Evolutionary conservation across 2,797 vertebrate genomes (phyloP), one percentile per base, ranked within the genome.

Genomic region (Limnodromus scolopaceus): DNA sequence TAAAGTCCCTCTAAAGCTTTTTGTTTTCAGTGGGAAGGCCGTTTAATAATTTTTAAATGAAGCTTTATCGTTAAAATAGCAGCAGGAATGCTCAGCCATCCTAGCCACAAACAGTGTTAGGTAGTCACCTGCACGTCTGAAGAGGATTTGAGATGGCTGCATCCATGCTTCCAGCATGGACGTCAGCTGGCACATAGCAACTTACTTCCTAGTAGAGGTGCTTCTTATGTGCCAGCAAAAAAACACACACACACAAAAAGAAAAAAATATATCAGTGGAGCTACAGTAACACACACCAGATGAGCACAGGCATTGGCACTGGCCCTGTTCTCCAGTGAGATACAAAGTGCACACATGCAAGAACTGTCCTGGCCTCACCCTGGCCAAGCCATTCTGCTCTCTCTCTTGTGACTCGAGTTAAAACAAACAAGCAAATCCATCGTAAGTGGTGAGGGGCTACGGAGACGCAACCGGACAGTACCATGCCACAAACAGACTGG

Each of bases 11-110:
- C 64, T 76, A 54, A 83, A 64, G 41, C 54, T 78, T 72, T 81
- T 53, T 39, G 24, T 65, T 86, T 96, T 70, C 74, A 85, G 88
- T 78, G 63, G 25, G 55, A 88, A 65, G 76, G 38, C n/a, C 22
- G 17, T 74, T 87, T 38, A 71, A 53, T 65, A 63, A 12, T 58
- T 85, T 53, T 84, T 63, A 58, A 84, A 54, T 3, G 18, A 94
- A 87, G n/a, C 19, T 30, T 70, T 65, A 74, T 22, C 32, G 48
- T 46, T 74, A 61, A 36, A 61, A 60, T 13, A 91, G 72, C 55
- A 51, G 14, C 16, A 55, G 63, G 30, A 84, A 43, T 49, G 61
- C 57, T 54, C 54, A 82, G 76, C 65, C 82, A 34, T 36, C 34
- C 57, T 74, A 8, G 38, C 19, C 28, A 22, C 28, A 34, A 76